These are phyloP conservation scores for Notiomystis cincta DNA, from an alignment of 2,113 vertebrate species.

Conservation along the genomic window DNA sequence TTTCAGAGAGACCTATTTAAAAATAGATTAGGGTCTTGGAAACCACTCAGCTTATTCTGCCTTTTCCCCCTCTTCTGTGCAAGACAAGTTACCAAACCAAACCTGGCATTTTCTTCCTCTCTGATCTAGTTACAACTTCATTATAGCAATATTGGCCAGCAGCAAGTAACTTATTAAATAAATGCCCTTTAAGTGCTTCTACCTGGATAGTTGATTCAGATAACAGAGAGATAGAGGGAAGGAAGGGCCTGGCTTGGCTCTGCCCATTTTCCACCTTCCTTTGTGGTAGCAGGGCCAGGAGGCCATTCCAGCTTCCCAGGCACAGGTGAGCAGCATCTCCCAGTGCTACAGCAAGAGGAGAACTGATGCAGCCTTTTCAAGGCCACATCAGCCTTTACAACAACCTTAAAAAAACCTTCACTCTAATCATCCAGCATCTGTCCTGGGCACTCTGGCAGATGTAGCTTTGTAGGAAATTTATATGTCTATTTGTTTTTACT, in stretches of 20 bases:
- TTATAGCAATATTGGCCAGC: conserved; percentile 68
- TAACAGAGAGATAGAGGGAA: neutral
- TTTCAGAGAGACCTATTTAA: conserved; percentile 66
- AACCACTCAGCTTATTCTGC: conserved; percentile 50
- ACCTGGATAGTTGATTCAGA: conserved; percentile 5
- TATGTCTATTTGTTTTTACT: neutral
- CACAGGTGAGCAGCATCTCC: neutral
- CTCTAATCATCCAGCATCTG: neutral
- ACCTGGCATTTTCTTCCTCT: conserved; percentile 54
- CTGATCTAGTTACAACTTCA: conserved; percentile 72
- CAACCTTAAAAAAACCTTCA: neutral
- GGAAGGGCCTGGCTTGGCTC: neutral
- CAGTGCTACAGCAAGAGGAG: neutral
- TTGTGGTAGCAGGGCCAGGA: neutral
- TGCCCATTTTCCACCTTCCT: neutral
- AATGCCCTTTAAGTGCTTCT: conserved; percentile 66
- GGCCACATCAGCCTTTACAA: neutral
- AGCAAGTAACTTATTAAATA: conserved; percentile 70
- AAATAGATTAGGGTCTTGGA: conserved; percentile 65
- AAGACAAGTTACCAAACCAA: conserved; percentile 61
- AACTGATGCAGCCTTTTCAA: neutral
- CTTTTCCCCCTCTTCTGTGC: neutral
- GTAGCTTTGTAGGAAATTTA: neutral
- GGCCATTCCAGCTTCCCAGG: neutral
- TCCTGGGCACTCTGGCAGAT: neutral